phyloP scores from a whole-genome alignment of 2,888 invertebrate species.

The Microchrysa polita region DNA sequence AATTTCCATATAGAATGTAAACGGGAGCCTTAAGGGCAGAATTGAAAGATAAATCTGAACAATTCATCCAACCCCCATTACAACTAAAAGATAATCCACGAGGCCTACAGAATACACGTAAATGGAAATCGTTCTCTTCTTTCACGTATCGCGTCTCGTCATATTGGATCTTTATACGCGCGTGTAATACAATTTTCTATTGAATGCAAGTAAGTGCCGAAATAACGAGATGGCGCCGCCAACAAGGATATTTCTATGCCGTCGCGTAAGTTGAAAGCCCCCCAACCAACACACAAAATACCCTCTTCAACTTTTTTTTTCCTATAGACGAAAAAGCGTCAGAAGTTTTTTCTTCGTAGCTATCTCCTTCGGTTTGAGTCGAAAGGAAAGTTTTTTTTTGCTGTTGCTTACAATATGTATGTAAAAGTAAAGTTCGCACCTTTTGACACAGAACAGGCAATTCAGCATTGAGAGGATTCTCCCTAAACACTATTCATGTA shows the following conservation, averaged over 20 bases:
- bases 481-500: too few species aligned
- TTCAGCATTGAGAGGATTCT: neutral
- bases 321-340: neutral
- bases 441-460: too few species aligned
- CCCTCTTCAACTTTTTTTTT: conserved; percentile 9
- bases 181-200: conserved; percentile 46
- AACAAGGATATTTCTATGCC: neutral
- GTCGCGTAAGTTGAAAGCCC: too few species aligned
- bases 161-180: conserved; percentile 10
- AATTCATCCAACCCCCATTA: conserved; percentile 1
- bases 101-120: conserved; percentile 29
- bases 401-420: too few species aligned
- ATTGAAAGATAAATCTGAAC: neutral
- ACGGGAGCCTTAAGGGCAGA: conserved; percentile 25
- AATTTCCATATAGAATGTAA: conserved; percentile 47
- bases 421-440: too few species aligned
- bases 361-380: too few species aligned
- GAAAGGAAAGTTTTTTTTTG: conserved; percentile 5
- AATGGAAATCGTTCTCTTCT: conserved; percentile 34
- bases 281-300: neutral
- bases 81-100: conserved; percentile 13
- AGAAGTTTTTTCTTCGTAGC: neutral
- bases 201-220: conserved; percentile 40
- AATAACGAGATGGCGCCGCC: too few species aligned
- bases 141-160: neutral